Base-by-base conservation (phyloP, 2,113 vertebrate species). In the Erinaceus europaeus region DNA sequence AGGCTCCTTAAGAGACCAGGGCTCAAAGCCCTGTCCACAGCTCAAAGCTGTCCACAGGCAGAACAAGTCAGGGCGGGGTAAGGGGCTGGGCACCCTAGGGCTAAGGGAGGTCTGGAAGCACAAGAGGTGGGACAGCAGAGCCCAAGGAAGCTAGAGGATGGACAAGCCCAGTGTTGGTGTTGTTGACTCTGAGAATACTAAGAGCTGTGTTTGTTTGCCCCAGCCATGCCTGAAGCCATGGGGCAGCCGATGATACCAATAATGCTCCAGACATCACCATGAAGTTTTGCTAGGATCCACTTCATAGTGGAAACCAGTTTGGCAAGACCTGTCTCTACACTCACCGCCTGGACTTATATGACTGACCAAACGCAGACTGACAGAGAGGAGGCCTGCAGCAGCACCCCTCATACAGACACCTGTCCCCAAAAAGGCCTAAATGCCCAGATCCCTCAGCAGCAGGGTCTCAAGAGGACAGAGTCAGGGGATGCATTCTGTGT, bases 241-340 rank as follows among this genome's bases (percentile, higher is more conserved):
- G n/a, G n/a, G n/a, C n/a, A n/a, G n/a, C n/a, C n/a, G n/a, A n/a
- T n/a, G 25, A 23, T 23, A 55, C 52, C 52, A 55, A n/a, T 38
- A 29, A 40, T 20, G 12, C 3, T 36, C 21, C 0, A 4, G 3
- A 3, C 25, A 27, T 18, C 36, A 7, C 32, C 4, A 21, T 11
- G 61, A 1, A 7, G 53, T 4, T 50, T 18, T 32, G 23, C 57
- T 73, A 9, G 6, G 42, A 32, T 23, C 5, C 0, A 40, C 64
- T 17, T 61, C 20, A 50, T n/a, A 57, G 20, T 29, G 12, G 76
- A 46, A 90, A 55, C 23, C 21, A 55, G 53, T 38, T 40, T 75
- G 52, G 55, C n/a, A 42, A 62, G 64, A 78, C 25, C 5, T 55
- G 71, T 34, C 27, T 65, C n/a, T 62, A 50, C 8, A 40, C 34